These are phyloP conservation scores for Oreochromis mossambicus DNA, from an alignment of 2,797 vertebrate genomes.

Conservation along the genomic window DNA sequence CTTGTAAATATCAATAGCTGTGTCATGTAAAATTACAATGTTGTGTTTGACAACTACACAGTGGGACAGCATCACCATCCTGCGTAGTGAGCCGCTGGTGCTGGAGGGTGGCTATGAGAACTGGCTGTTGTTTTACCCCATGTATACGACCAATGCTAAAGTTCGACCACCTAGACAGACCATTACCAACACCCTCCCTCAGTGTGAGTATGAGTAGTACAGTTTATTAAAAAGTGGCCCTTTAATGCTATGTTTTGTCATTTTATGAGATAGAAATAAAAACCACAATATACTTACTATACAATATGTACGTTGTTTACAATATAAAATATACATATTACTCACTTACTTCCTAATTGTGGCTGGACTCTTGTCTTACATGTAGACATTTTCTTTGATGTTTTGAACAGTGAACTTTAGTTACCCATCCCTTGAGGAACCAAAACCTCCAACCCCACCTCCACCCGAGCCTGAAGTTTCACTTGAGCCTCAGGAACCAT, in stretches of 20 bases:
- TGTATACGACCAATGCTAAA: slow-evolving; percentile 92
- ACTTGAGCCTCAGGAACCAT: slow-evolving; percentile 52
- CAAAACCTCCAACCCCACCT: slow-evolving; percentile 75
- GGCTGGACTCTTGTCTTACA: background rate
- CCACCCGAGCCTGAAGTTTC: slow-evolving; percentile 59
- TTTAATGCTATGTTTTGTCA: background rate
- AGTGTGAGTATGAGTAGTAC: slow-evolving; percentile 81
- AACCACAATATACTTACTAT: background rate
- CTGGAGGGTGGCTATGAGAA: slow-evolving; percentile 97
- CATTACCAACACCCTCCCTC: slow-evolving; percentile 75
- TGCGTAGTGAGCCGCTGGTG: slow-evolving; percentile 89
- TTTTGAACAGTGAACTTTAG: slow-evolving; percentile 87
- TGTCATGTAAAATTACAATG: background rate
- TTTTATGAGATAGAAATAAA: background rate
- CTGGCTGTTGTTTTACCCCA: slow-evolving; percentile 97
- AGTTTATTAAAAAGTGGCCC: background rate
- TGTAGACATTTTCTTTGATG: background rate
- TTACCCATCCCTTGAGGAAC: slow-evolving; percentile 92
- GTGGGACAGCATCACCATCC: slow-evolving; percentile 94
- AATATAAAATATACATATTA: background rate
- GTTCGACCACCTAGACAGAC: slow-evolving; percentile 83
- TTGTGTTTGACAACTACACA: slow-evolving; percentile 46
- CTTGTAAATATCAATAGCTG: background rate
- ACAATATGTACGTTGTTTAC: too few relatives aligned
- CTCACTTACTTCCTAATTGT: background rate